Evolutionary conservation across 2,888 invertebrate genomes (phyloP), one percentile per base, ranked within the genome.

Genomic region (Embidobia sp.): DNA sequence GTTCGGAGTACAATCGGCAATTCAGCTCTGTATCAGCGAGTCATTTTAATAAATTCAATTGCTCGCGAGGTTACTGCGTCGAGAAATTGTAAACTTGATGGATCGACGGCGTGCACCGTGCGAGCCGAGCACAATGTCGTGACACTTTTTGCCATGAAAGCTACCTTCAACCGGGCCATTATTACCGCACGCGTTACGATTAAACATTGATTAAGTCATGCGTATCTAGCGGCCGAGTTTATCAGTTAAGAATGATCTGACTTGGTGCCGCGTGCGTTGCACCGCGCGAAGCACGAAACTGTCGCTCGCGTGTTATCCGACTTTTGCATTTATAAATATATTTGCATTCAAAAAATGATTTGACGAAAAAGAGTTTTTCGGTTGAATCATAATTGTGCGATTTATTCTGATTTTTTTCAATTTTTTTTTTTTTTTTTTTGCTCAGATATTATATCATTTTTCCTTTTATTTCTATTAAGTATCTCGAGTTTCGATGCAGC

Each of bases 151-250:
- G 10, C 26, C 37, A 37, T 11, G 8, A 42, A n/a, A n/a, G n/a
- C 18, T 15, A 16, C 26, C 48, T 26, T 22, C 7, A 27, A 4
- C 26, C 3, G 6, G 29, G 53, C 16, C 27, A 19, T 44, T 51
- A 53, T 46, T 40, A 22, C 31, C 19, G 16, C 42, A 31, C 42
- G 40, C 22, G 33, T 44, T 51, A 42, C 40, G 37, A 42, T 29
- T 42, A 19, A 19, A 29, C n/a, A 44, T 19, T 42, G 64, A 64
- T 55, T 37, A 67, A 55, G 67, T 55, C 67, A 55, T 67, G 67
- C 67, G 37, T 67, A 55, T 67, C 67, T 64, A 29, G 29, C 27
- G 10, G 26, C n/a, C 8, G 8, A 13, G 11, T 16, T 67, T 70
- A 59, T 59, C 69, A 51, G 48, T 69, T 33, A 33, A 40, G 42